Base-by-base conservation (phyloP, 2,888 invertebrate species). In the Dicranocentrus wangi region DNA sequence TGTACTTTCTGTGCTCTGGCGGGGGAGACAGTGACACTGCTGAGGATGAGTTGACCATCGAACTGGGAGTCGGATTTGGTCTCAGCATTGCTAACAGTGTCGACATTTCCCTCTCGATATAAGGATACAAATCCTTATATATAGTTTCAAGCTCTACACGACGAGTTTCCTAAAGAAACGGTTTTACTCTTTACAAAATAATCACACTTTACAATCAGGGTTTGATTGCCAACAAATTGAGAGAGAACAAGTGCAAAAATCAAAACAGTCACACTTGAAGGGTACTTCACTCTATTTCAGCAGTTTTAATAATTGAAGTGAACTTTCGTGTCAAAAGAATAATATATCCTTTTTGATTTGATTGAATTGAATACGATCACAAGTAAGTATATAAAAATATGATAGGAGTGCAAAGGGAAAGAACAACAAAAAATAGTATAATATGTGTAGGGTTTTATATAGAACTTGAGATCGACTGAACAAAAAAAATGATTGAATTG, bases 401-500 rank as follows among this genome's bases (percentile, higher is more conserved):
- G n/a, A n/a, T n/a, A n/a, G n/a, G 19, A 58, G 72, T 19, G 68
- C 21, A 43, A 60, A 17, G 28, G 28, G 43, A 66, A 43, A 39
- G 58, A 58, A 42, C 53, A 27, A 70, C n/a, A n/a, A 53, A 27
- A 21, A 39, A 53, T 7, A 73, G 65, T 73, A 53, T 53, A 27
- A 8, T 73, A 23, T 32, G 39, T 60, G 32, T 17, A 25, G 60
- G 60, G 19, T 58, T 42, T n/a, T n/a, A n/a, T n/a, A n/a, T n/a
- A 70, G 61, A 70, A 47, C 65, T 68, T 80, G 80, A 80, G 80
- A 80, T 80, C 80, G 72, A 39, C 65, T 69, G 66, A 60, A 42
- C 42, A 75, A 39, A 69, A 27, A 17, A 42, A 69, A 60, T 39
- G 7, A 39, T 39, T 8, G 39, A 13, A 39, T 39, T 39, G 8